Evolutionary conservation across 1,140 invertebrate genomes (phyloP).

Genomic region (Drosophila navojoa): DNA sequence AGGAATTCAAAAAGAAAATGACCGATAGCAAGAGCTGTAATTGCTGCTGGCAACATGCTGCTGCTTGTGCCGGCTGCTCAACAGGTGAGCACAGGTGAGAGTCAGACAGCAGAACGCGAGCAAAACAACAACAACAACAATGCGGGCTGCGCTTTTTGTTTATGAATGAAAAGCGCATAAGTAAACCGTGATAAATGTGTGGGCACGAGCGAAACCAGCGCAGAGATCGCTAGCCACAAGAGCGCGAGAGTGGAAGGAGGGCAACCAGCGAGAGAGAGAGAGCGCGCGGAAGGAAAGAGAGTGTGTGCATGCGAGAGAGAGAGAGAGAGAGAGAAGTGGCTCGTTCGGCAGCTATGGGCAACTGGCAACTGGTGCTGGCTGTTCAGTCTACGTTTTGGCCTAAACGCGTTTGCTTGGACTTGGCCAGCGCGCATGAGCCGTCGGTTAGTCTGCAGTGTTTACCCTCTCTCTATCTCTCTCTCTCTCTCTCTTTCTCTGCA

Average conservation of each 20-base stretch:
- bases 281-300: conserved; percentile 12
- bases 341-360: conserved; percentile 16
- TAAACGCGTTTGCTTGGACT: conserved; percentile 69
- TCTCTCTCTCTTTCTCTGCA: conserved; percentile 18
- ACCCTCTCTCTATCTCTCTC: conserved; percentile 15
- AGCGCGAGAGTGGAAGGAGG: conserved; percentile 1
- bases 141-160: conserved; percentile 62
- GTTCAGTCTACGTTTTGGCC: conserved; percentile 76
- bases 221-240: background rate
- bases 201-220: conserved; percentile 50
- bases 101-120: conserved; percentile 3
- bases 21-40: conserved; percentile 19
- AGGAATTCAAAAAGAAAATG: conserved; percentile 18
- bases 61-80: conserved; percentile 36
- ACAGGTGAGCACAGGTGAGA: conserved; percentile 58
- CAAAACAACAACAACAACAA: conserved; percentile 37
- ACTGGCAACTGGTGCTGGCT: conserved; percentile 26
- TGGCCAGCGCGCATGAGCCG: conserved; percentile 71
- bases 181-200: conserved; percentile 65
- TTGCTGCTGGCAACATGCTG: conserved; percentile 36
- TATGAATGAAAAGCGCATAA: conserved; percentile 76
- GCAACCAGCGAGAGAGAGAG: conserved; percentile 2
- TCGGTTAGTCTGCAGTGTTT: conserved; percentile 42
- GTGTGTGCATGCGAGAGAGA: conserved; percentile 1
- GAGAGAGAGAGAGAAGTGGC: background rate